These are phyloP conservation scores for Corythaeola cristata DNA, from an alignment of 2,113 vertebrate species.

Conservation along the genomic window DNA sequence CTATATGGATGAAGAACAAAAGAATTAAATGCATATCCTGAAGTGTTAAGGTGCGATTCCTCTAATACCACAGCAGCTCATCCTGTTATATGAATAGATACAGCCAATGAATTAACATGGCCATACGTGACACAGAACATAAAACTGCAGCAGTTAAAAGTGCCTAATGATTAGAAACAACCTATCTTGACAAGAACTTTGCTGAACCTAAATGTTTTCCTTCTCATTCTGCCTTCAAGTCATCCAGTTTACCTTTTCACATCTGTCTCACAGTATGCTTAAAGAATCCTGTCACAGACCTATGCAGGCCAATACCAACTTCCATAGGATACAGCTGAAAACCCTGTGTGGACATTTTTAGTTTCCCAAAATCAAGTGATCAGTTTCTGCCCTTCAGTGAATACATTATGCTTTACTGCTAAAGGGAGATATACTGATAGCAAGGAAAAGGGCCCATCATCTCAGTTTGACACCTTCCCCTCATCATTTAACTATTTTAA, in stretches of 20 bases:
- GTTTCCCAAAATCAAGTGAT: background rate
- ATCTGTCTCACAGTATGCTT: background rate
- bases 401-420: background rate
- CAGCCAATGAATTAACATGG: background rate
- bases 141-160: background rate
- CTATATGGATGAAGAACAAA: background rate
- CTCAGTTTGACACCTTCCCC: background rate
- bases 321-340: background rate
- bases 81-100: background rate
- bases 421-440: background rate
- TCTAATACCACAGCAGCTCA: background rate
- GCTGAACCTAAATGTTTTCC: background rate
- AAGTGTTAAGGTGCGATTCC: background rate
- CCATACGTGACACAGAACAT: fast-evolving
- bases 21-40: background rate
- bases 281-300: background rate
- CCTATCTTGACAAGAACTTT: background rate
- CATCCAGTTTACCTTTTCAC: background rate
- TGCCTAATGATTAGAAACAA: background rate
- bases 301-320: background rate
- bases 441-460: background rate
- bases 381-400: background rate
- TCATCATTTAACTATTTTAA: background rate
- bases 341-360: background rate
- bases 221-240: background rate